Percentiles rank a stretch among this genome's conserved stretches.
Conservation (phyloP, 2,888 invertebrate species). For the Mythimna impura region DNA sequence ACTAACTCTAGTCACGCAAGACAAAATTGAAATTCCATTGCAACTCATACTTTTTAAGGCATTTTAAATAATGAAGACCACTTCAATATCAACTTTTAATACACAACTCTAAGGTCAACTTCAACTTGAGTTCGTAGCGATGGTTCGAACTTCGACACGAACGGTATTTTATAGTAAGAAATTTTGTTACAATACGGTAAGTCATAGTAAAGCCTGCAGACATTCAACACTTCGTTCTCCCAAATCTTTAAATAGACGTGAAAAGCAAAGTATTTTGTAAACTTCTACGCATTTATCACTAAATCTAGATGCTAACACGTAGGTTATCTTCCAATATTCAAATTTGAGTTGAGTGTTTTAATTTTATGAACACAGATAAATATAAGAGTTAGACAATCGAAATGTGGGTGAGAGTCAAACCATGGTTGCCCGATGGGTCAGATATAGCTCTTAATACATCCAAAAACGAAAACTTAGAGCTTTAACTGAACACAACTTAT, state of each 20-base stretch:
- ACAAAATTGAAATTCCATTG: too few species aligned
- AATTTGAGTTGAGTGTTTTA: background rate
- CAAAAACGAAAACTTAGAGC: background rate
- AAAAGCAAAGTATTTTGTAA: background rate
- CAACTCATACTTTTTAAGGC: too few species aligned
- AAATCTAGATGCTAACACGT: background rate
- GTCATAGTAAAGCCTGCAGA: too few species aligned
- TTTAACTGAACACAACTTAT: background rate
- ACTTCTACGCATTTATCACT: background rate
- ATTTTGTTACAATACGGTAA: background rate
- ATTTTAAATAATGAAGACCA: too few species aligned
- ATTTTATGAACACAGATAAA: background rate
- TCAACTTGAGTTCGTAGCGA: too few species aligned
- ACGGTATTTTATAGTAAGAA: background rate
- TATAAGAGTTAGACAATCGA: background rate
- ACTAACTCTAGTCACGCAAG: too few species aligned
- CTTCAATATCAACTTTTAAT: too few species aligned
- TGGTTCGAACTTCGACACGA: too few species aligned
- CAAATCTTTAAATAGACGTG: background rate
- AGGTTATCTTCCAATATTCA: background rate
- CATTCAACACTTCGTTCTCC: background rate
- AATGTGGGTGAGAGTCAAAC: background rate
- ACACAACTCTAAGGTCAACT: too few species aligned
- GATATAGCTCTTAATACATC: background rate
- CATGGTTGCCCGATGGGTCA: background rate